phyloP scores from a whole-genome alignment of 2,797 vertebrate genomes.

The Fratercula arctica region DNA sequence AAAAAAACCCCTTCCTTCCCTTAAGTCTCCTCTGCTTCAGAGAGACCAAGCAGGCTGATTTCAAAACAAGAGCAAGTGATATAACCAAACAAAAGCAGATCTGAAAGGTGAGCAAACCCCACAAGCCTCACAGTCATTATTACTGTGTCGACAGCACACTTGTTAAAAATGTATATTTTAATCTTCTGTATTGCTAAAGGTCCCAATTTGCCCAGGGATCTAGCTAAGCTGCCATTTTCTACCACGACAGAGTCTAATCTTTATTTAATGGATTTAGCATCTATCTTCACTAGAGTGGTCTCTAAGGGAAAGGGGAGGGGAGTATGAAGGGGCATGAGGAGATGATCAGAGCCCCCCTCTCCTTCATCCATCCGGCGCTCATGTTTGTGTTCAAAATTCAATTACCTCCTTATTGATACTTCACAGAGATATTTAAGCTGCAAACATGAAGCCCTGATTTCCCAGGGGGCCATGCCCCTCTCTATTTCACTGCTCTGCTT shows the following conservation, averaged over 20 bases:
- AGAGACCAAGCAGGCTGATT: slow-evolving; percentile 59
- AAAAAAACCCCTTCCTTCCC: slow-evolving; percentile 28
- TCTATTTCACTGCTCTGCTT: slow-evolving; percentile 96
- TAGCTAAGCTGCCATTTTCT: slow-evolving; percentile 84
- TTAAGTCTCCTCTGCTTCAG: slow-evolving; percentile 59
- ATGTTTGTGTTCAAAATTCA: slow-evolving; percentile 99
- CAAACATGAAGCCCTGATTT: slow-evolving; percentile 99
- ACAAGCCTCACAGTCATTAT: slow-evolving; percentile 68
- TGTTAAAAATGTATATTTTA: slow-evolving; percentile 88
- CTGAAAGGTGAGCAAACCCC: slow-evolving; percentile 73
- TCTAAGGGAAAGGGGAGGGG: slow-evolving; percentile 82
- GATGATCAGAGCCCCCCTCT: slow-evolving; percentile 82
- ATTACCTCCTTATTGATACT: slow-evolving; percentile 99
- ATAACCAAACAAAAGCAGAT: slow-evolving; percentile 73
- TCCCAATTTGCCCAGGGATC: slow-evolving; percentile 80
- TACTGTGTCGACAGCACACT: slow-evolving; percentile 72
- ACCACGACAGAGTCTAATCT: slow-evolving; percentile 90
- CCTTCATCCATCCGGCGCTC: slow-evolving; percentile 94
- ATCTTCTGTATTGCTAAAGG: slow-evolving; percentile 82
- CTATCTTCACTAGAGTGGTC: slow-evolving; percentile 92
- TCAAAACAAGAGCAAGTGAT: slow-evolving; percentile 74
- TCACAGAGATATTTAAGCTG: slow-evolving; percentile 99
- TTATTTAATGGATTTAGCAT: slow-evolving; percentile 99
- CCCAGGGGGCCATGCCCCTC: slow-evolving; percentile 97
- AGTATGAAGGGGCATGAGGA: slow-evolving; percentile 82